These are phyloP conservation scores for Crambe crambe DNA, from an alignment of 37 sponge, comb jelly and placozoan genomes.

Conservation along the genomic window DNA sequence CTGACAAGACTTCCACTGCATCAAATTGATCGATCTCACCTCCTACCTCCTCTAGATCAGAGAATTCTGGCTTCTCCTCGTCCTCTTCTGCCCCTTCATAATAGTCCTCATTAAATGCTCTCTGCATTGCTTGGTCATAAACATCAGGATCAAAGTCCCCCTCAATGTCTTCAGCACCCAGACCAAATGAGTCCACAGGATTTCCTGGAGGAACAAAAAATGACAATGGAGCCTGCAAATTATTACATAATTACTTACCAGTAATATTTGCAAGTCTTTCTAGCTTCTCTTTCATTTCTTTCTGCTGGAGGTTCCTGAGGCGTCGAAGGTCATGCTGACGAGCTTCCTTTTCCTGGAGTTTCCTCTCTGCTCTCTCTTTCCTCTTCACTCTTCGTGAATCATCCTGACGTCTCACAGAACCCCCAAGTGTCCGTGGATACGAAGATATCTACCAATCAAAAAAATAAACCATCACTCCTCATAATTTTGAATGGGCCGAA, in stretches of 20 bases:
- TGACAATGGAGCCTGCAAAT: too few relatives aligned
- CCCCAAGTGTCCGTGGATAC: conserved; percentile 75
- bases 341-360: conserved; percentile 77
- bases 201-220: conserved; percentile 41
- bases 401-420: conserved; percentile 78
- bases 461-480: too few relatives aligned
- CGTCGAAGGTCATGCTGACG: conserved; percentile 81
- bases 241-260: conserved; percentile 1
- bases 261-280: conserved; percentile 61
- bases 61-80: conserved; percentile 79
- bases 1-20: too few relatives aligned
- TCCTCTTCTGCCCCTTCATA: conserved; percentile 46
- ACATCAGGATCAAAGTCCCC: conserved; percentile 86
- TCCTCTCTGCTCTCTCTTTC: conserved; percentile 73
- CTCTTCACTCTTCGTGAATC: conserved; percentile 77
- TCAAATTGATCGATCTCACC: not conserved
- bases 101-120: conserved; percentile 67
- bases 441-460: conserved; percentile 48
- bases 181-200: conserved; percentile 62
- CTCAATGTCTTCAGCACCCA: conserved; percentile 68
- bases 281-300: conserved; percentile 87
- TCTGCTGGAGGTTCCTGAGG: conserved; percentile 88
- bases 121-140: conserved; percentile 81
- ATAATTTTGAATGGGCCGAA: too few relatives aligned
- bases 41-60: conserved; percentile 48